Percentiles rank a stretch among this genome's conserved stretches.
Evolutionary conservation across 2,888 invertebrate species (phyloP).

Genomic region (Nymphalis polychloros): DNA sequence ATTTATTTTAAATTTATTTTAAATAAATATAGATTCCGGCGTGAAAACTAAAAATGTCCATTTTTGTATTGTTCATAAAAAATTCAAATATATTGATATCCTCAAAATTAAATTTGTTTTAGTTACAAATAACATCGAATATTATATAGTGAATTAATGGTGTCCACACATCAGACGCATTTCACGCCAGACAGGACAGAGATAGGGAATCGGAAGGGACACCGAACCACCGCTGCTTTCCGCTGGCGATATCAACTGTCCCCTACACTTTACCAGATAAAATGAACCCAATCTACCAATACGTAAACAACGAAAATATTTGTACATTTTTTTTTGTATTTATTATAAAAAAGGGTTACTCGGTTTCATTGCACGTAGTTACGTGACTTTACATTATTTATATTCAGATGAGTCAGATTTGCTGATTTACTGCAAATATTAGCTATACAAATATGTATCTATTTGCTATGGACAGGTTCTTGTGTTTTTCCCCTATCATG

Average conservation of each 20-base stretch:
- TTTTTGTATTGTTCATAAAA: too few species aligned
- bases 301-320: background rate
- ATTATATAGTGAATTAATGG: conserved; percentile 1
- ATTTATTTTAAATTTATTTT: too few species aligned
- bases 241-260: conserved; percentile 8
- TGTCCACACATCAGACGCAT: conserved; percentile 9
- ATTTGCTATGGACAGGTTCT: background rate
- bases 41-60: too few species aligned
- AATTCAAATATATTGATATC: too few species aligned
- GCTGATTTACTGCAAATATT: conserved; percentile 6
- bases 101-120: too few species aligned
- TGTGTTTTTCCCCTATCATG: background rate
- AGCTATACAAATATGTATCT: background rate
- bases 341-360: too few species aligned
- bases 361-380: background rate
- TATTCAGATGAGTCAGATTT: background rate
- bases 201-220: conserved; percentile 28
- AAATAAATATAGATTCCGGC: too few species aligned
- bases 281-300: background rate
- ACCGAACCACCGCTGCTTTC: conserved; percentile 19
- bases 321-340: too few species aligned
- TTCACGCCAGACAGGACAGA: conserved; percentile 16
- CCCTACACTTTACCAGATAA: conserved; percentile 11
- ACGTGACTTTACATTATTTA: background rate
- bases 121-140: too few species aligned